Conservation (phyloP, 2,888 invertebrate species). For the Protodeltote pygarga region DNA sequence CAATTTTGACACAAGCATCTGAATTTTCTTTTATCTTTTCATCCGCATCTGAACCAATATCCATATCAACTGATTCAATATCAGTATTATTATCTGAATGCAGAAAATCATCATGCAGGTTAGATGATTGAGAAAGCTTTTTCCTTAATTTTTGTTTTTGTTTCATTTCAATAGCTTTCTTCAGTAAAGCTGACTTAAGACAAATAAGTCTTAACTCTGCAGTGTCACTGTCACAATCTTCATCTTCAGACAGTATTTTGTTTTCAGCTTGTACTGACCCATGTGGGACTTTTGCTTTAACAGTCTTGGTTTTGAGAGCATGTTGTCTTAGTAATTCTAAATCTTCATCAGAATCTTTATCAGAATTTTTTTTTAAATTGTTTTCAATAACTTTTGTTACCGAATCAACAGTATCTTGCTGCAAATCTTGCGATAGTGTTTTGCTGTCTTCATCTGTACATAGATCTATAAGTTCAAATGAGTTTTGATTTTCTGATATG, state of each 20-base stretch:
- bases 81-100: conserved; percentile 78
- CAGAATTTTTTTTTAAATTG: conserved; percentile 39
- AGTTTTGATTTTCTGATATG: conserved; percentile 26
- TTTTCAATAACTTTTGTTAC: no score
- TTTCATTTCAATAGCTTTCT: conserved; percentile 88
- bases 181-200: conserved; percentile 89
- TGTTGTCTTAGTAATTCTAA: conserved; percentile 76
- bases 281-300: conserved; percentile 54
- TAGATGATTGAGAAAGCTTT: conserved; percentile 69
- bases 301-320: conserved; percentile 78
- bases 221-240: conserved; percentile 88
- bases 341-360: conserved; percentile 79
- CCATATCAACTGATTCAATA: conserved; percentile 84
- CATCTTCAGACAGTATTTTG: conserved; percentile 74
- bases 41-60: conserved; percentile 80
- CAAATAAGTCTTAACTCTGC: conserved; percentile 88
- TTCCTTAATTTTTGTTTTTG: conserved; percentile 76
- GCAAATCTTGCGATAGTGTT: conserved; percentile 20
- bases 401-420: no score
- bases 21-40: conserved; percentile 67
- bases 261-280: conserved; percentile 41
- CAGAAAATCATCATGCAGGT: conserved; percentile 64
- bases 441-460: conserved; percentile 59
- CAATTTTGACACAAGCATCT: conserved; percentile 36
- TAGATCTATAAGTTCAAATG: conserved; percentile 58